These are phyloP conservation scores for Pungitius pungitius DNA, from an alignment of 2,113 vertebrate genomes.

Conservation along the genomic window DNA sequence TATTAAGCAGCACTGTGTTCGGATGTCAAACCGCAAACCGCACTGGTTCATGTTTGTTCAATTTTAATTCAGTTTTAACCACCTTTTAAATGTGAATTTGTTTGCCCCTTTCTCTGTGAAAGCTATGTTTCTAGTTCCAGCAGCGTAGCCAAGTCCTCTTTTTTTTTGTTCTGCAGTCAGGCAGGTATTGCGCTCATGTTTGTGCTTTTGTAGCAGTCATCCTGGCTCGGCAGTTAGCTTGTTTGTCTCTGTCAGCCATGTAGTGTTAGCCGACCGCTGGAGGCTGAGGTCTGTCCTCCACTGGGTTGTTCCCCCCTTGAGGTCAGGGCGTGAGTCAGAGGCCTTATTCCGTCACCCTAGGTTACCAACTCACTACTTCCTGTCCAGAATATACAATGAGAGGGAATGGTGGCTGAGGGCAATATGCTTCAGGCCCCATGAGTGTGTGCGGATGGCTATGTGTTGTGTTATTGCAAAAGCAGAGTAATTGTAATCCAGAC, in stretches of 20 bases:
- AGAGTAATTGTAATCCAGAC: conserved; percentile 36
- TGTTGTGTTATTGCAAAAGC: conserved; percentile 11
- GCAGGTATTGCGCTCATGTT: conserved; percentile 50
- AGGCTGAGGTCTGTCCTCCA: conserved; percentile 65
- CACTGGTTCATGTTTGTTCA: not conserved
- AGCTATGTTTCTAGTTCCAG: not conserved
- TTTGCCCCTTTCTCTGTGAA: not conserved
- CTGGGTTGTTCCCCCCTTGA: conserved; percentile 64
- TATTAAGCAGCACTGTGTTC: conserved; percentile 3
- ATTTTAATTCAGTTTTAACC: conserved; percentile 22
- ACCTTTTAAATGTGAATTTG: conserved; percentile 8
- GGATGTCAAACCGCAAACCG: not conserved
- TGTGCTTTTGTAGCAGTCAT: conserved; percentile 53
- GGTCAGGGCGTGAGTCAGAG: conserved; percentile 76
- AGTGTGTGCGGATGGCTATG: conserved; percentile 17
- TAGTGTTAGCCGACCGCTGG: conserved; percentile 58
- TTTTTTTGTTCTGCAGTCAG: conserved; percentile 19
- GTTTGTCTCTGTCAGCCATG: conserved; percentile 66
- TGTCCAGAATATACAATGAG: conserved; percentile 68
- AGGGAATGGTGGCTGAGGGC: conserved; percentile 65
- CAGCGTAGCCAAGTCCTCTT: not conserved
- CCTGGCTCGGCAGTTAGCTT: conserved; percentile 43
- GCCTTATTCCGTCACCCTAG: conserved; percentile 77
- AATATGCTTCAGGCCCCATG: conserved; percentile 44
- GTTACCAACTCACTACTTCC: conserved; percentile 74